Evolutionary conservation across 2,797 vertebrate genomes (phyloP), one percentile per base, ranked within the genome.

Genomic region (Platalea minor): DNA sequence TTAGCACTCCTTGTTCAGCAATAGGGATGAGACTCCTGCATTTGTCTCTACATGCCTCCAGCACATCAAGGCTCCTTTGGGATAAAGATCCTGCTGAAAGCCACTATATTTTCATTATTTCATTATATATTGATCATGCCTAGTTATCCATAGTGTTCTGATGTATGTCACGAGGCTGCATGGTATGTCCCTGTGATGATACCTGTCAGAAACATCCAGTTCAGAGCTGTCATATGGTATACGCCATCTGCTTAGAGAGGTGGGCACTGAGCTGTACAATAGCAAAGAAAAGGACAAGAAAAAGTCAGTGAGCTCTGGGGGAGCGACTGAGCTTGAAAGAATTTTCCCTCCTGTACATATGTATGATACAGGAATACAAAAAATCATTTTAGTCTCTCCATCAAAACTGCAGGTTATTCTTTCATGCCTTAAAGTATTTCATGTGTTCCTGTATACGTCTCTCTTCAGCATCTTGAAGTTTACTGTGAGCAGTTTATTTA

Each of bases 221-320:
- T 89, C 81, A 91, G 57, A 88, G 78, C 79, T 95, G 91, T 92
- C 89, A 81, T 41, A 78, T 7, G 23, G 61, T 75, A 78, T 63
- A 60, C 45, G 64, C 57, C 94, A 95, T 95, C 81, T 92, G 91
- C 65, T 75, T 54, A 84, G 79, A 37, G 57, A 94, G 29, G 64
- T 78, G 88, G 48, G 78, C 81, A 73, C 50, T 72, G 75, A 93
- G 46, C 53, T 77, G n/a, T 51, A 16, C 19, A 78, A 91, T 35
- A 89, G 53, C 75, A 75, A 91, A 82, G 77, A 82, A 96, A 95
- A 87, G 75, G 84, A 69, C 75, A 85, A 72, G 72, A 46, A 87
- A 74, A 76, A 85, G 68, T 37, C 88, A 81, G 43, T 3, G 7
- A 50, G 65, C 69, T 93, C 51, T 72, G 28, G 43, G 23, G 63